Evolutionary conservation across 2,113 vertebrate genomes (phyloP).

Genomic region (Nesoenas mayeri): DNA sequence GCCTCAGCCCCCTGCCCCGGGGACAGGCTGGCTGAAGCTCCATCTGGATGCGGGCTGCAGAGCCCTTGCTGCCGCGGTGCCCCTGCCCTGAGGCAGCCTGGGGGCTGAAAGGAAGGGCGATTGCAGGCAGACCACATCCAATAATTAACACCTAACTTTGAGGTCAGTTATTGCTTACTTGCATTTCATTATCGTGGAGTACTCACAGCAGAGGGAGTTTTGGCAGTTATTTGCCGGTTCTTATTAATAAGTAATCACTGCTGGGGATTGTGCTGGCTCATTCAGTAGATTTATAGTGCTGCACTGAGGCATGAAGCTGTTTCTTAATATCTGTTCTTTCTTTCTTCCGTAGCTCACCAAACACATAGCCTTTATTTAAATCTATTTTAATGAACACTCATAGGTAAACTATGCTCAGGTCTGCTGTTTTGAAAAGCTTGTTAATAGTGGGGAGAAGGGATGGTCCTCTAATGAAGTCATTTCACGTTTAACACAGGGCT

Average conservation of each 20-base stretch:
- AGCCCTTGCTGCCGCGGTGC: neutral
- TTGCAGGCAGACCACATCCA: conserved; percentile 23
- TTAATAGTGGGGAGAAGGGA: conserved; percentile 6
- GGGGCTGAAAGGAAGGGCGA: neutral
- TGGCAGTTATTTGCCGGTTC: conserved; percentile 62
- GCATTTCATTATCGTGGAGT: conserved; percentile 66
- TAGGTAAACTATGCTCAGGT: conserved; percentile 40
- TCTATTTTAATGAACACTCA: conserved; percentile 59
- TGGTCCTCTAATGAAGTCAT: conserved; percentile 55
- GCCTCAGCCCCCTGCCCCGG: accelerated
- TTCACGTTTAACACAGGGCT: conserved; percentile 25
- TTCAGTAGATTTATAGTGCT: conserved; percentile 70
- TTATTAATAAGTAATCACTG: conserved; percentile 73
- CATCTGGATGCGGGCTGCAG: neutral
- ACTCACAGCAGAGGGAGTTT: conserved; percentile 52
- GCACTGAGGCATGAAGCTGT: conserved; percentile 60
- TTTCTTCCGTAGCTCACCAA: conserved; percentile 25
- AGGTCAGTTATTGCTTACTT: conserved; percentile 66
- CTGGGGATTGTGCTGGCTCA: conserved; percentile 65
- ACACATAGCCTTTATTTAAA: conserved; percentile 59
- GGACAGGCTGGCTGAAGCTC: neutral
- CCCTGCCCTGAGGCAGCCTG: neutral
- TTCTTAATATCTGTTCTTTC: conserved; percentile 59
- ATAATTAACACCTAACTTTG: conserved; percentile 64
- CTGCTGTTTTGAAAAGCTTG: conserved; percentile 47